Conservation (phyloP, 2,113 vertebrate genomes). For the Corythaeola cristata region DNA sequence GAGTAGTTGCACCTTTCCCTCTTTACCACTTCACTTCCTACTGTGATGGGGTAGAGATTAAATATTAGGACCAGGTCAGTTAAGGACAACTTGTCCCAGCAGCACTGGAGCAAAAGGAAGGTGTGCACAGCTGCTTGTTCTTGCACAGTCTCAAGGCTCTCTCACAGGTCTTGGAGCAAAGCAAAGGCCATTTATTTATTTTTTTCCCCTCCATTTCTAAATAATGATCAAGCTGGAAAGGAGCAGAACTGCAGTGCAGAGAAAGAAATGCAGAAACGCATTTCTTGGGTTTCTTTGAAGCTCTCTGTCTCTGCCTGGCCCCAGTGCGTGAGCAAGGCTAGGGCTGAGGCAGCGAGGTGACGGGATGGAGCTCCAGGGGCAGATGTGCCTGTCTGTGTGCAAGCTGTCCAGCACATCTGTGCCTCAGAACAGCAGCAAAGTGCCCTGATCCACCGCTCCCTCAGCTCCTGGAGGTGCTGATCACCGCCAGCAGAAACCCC, state of each 20-base stretch:
- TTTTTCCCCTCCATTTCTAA: not conserved
- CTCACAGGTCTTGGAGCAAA: not conserved
- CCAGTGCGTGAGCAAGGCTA: accelerated
- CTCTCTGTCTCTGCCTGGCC: not conserved
- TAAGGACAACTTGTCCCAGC: not conserved
- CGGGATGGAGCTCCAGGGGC: not conserved
- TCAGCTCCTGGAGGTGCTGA: not conserved
- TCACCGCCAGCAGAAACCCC: not conserved
- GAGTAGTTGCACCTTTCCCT: not conserved
- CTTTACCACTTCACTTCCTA: not conserved
- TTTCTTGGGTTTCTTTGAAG: not conserved
- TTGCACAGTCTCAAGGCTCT: not conserved
- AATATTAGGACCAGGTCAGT: not conserved
- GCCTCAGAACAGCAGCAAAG: not conserved
- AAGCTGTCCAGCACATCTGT: not conserved
- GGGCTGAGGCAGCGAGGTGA: not conserved
- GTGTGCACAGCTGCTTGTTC: not conserved
- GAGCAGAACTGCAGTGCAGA: not conserved
- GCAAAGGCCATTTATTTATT: not conserved
- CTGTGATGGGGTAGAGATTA: not conserved
- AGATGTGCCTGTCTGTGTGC: not conserved
- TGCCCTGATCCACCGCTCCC: not conserved
- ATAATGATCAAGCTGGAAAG: not conserved
- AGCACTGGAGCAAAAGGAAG: not conserved
- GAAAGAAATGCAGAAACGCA: not conserved